These are phyloP conservation scores for Perodicticus potto DNA, from an alignment of 2,797 vertebrate genomes.

Conservation along the genomic window DNA sequence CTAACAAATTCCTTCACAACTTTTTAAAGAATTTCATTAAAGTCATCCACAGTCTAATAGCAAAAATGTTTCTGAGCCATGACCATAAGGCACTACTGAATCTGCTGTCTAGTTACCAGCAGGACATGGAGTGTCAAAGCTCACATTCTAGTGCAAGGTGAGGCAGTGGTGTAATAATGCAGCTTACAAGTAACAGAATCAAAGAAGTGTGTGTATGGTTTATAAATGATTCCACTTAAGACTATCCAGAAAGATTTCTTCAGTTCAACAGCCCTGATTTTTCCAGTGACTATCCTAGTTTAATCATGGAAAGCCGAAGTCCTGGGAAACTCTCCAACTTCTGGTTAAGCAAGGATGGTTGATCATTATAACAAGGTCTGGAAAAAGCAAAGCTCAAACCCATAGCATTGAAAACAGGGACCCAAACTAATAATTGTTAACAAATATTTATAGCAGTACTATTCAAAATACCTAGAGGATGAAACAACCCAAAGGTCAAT, in stretches of 20 bases:
- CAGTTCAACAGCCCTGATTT: background rate
- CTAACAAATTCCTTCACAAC: background rate
- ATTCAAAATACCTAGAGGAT: background rate
- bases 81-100: background rate
- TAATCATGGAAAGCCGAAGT: background rate
- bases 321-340: background rate
- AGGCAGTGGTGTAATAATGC: background rate
- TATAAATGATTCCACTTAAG: background rate
- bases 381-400: background rate
- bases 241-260: background rate
- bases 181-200: background rate
- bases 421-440: background rate
- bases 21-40: slow-evolving; percentile 21
- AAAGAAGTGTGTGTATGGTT: background rate
- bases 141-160: background rate
- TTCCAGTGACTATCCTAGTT: background rate
- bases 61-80: background rate
- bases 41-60: background rate
- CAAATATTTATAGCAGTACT: background rate
- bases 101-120: background rate
- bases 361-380: background rate
- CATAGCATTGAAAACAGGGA: background rate
- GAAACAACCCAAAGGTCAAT: background rate
- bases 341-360: background rate
- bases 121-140: background rate